A percentile compares a stretch with the other conserved stretches of the same genome.
Evolutionary conservation across 2,888 invertebrate genomes (phyloP).

Genomic region (Uropetala carovei): DNA sequence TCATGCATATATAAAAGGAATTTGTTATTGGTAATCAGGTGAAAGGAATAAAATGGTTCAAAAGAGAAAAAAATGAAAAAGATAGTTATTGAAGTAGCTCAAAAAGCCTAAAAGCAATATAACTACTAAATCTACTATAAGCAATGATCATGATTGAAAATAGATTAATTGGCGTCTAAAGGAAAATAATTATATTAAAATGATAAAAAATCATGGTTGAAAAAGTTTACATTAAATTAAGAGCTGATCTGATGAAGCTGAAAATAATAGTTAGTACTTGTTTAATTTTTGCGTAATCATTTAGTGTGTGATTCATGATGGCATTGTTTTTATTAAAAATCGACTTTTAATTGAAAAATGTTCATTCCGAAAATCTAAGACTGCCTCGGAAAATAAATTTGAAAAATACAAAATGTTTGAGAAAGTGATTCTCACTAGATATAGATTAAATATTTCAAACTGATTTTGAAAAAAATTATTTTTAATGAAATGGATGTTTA

Average conservation of each 20-base stretch:
- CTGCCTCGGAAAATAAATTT: too few species aligned
- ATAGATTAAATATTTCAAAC: too few species aligned
- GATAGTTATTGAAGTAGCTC: constrained; percentile 59
- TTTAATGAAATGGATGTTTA: too few species aligned
- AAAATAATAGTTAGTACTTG: neutral
- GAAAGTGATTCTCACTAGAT: too few species aligned
- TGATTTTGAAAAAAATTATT: too few species aligned
- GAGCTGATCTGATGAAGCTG: neutral
- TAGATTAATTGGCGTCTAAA: neutral
- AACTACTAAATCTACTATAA: neutral
- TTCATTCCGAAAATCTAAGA: too few species aligned
- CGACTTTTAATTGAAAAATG: too few species aligned
- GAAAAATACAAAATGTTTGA: too few species aligned
- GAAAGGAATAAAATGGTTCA: constrained; percentile 44
- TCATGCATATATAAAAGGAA: constrained; percentile 34
- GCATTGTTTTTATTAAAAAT: too few species aligned
- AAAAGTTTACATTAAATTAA: neutral
- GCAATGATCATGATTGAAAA: neutral
- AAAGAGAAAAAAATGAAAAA: constrained; percentile 61
- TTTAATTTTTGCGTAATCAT: too few species aligned
- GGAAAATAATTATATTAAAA: neutral
- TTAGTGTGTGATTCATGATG: too few species aligned
- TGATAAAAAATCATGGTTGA: neutral
- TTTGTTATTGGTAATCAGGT: constrained; percentile 43
- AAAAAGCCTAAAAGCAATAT: constrained; percentile 41